Evolutionary conservation across 2,888 invertebrate species (phyloP).

Genomic region (Celastrina argiolus): DNA sequence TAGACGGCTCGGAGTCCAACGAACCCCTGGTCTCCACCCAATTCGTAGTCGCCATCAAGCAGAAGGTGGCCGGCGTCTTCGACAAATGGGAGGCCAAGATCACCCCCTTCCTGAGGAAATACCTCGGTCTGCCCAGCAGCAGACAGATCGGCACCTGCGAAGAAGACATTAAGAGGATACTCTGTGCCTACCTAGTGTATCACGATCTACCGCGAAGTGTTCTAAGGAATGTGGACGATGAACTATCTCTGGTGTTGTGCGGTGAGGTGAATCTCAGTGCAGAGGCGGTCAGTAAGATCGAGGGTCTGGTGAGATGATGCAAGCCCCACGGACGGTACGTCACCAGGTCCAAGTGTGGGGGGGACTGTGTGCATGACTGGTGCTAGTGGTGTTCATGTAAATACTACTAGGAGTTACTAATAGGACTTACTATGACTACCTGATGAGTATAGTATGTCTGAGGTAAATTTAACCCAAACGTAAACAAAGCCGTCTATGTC

Average conservation of each 20-base stretch:
- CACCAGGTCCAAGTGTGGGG: conserved; percentile 46
- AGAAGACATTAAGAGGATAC: conserved; percentile 52
- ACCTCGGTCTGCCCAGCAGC: conserved; percentile 64
- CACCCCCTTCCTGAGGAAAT: conserved; percentile 64
- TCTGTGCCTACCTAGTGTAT: conserved; percentile 77
- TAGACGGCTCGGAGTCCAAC: conserved; percentile 50
- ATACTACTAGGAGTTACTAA: not conserved
- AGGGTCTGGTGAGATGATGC: conserved; percentile 50
- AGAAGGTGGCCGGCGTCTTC: conserved; percentile 72
- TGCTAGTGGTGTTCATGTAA: conserved; percentile 30
- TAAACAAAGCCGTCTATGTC: too few relatives aligned
- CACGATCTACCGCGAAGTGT: conserved; percentile 75
- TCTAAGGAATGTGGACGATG: conserved; percentile 45
- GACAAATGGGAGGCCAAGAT: conserved; percentile 76
- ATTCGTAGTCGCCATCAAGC: conserved; percentile 79
- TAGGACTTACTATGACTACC: too few relatives aligned
- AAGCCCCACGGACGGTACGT: conserved; percentile 42
- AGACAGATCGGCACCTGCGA: conserved; percentile 48
- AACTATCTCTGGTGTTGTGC: conserved; percentile 45
- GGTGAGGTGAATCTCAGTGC: conserved; percentile 40
- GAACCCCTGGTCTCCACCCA: conserved; percentile 79
- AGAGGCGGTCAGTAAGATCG: conserved; percentile 45
- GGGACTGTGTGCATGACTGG: conserved; percentile 50
- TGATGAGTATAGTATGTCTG: too few relatives aligned
- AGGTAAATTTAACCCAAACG: too few relatives aligned